Evolutionary conservation across 1,140 invertebrate species (phyloP), one percentile per base, ranked within the genome.

Genomic region (Neuroterus valhalla): DNA sequence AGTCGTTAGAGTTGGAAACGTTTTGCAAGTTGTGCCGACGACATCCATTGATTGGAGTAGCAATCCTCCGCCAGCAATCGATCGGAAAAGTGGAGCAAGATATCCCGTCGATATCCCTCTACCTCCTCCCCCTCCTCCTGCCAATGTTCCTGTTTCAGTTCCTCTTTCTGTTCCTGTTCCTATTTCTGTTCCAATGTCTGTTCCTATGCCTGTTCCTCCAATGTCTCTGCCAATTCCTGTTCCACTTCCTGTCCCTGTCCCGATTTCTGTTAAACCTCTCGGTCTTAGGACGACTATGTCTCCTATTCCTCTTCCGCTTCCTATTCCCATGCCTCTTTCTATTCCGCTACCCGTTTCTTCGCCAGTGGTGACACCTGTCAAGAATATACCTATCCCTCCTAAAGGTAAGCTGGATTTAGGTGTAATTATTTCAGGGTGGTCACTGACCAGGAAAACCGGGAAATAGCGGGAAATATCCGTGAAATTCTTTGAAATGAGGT

Each of bases 1-100:
- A 62, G 74, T 85, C 74, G 67, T 79, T 48, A 52, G 89, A 77
- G 82, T 89, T 43, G 89, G 88, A 5, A 88, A 90, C 68, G 84
- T 89, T 5, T 76, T 89, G 45, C 88, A 90, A 81, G 88, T 90
- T 0, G 84, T 87, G 10, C 88, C 87, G 5, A 83, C 92, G 8
- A 91, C 89, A 0, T 84, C 83, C 0, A 80, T 88, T 8, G 86
- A 90, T 52, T 89, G 88, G 88, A 83, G 78, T 42, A 75, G 62
- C 66, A 77, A 66, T n/a, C 5, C 45, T 50, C 44, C 55, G 50
- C 3, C 74, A 44, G 2, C 66, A 11, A 21, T 72, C 44, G 75
- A 81, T 23, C 62, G 76, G 46, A 38, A 70, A 2, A 62, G 19
- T 2, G 74, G 68, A 12, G 15, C 71, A 8, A 75, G 74, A 31